These are phyloP conservation scores for Cyanoderma ruficeps DNA, from an alignment of 2,113 vertebrate species.

Conservation along the genomic window DNA sequence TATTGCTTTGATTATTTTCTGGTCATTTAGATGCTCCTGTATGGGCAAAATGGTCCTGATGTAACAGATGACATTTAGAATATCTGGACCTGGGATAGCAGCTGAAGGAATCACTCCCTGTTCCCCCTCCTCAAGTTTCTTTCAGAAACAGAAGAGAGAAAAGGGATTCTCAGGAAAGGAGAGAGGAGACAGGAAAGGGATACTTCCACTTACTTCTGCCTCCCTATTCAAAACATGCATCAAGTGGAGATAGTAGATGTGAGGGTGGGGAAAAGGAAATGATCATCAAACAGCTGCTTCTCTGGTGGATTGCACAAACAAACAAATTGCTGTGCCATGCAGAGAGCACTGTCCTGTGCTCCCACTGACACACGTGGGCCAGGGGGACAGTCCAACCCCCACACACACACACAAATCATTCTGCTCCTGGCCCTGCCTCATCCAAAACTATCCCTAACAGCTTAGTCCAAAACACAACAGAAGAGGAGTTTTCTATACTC, in stretches of 20 bases:
- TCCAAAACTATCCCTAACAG: not conserved
- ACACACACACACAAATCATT: not conserved
- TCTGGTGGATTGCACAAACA: not conserved
- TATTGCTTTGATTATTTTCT: conserved; percentile 77
- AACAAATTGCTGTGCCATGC: not conserved
- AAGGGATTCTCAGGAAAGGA: not conserved
- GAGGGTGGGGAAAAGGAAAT: not conserved
- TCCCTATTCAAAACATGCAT: not conserved
- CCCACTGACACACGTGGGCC: not conserved
- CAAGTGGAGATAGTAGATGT: not conserved
- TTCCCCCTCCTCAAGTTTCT: not conserved
- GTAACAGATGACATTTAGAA: not conserved
- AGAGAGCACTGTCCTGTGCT: not conserved
- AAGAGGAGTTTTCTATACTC: not conserved
- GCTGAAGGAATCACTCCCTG: not conserved
- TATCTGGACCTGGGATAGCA: not conserved
- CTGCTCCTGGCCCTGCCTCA: not conserved
- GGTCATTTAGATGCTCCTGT: conserved; percentile 81
- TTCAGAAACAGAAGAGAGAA: not conserved
- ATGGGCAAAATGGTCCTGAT: not conserved
- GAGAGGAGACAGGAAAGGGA: not conserved
- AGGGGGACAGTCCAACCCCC: not conserved
- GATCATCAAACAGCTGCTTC: not conserved
- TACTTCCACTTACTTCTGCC: not conserved
- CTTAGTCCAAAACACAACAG: not conserved